Evolutionary conservation across 2,888 invertebrate species (phyloP).

Genomic region (Archips crataeganus): DNA sequence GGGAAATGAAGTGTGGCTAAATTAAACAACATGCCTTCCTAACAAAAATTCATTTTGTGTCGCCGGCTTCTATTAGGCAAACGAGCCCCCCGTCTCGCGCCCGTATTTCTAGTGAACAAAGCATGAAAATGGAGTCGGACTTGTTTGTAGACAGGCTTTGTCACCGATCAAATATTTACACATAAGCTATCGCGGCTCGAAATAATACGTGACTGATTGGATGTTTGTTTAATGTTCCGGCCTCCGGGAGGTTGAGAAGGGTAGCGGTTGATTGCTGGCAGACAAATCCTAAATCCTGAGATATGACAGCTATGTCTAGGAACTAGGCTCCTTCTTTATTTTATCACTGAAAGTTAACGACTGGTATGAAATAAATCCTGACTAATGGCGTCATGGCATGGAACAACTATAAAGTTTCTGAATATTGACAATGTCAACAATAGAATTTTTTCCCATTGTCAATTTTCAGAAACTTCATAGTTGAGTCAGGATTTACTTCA

Average conservation of each 20-base stretch:
- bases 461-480: too few species aligned
- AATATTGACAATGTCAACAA: too few species aligned
- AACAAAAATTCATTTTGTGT: constrained; percentile 27
- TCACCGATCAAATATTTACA: constrained; percentile 59
- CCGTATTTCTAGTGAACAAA: constrained; percentile 31
- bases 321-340: too few species aligned
- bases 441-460: too few species aligned
- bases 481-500: too few species aligned
- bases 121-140: constrained; percentile 35
- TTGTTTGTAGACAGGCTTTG: constrained; percentile 49
- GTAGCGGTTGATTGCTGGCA: constrained; percentile 6
- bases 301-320: not conserved
- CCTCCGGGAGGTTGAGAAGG: constrained; percentile 22
- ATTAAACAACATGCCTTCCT: constrained; percentile 20
- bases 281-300: constrained; percentile 5
- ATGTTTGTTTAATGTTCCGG: constrained; percentile 41
- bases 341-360: too few species aligned
- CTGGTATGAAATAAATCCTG: too few species aligned
- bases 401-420: too few species aligned
- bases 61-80: constrained; percentile 24
- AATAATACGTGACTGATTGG: constrained; percentile 47
- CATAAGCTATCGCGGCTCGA: constrained; percentile 47
- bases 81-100: constrained; percentile 8
- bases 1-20: constrained; percentile 20
- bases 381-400: too few species aligned